Evolutionary conservation across 1,140 invertebrate species (phyloP).

Genomic region (Bombus confusus): DNA sequence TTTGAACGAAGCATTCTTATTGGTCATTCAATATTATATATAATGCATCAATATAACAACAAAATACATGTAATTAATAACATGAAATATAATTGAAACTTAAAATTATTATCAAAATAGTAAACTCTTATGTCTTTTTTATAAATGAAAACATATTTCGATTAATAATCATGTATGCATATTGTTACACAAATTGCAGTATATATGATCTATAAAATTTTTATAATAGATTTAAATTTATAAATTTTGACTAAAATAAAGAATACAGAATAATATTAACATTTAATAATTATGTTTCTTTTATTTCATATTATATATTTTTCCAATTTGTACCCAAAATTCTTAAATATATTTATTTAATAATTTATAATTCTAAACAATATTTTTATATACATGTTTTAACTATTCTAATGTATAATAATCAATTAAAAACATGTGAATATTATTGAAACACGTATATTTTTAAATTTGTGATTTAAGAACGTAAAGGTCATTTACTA

Average conservation of each 20-base stretch:
- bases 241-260: not conserved
- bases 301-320: not conserved
- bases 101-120: no score
- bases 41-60: not conserved
- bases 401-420: no score
- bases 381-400: not conserved
- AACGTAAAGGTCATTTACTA: not conserved
- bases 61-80: not conserved
- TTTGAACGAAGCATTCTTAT: slow-evolving; percentile 4
- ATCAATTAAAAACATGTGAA: not conserved
- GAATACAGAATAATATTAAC: not conserved
- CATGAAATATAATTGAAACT: not conserved
- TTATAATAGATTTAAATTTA: not conserved
- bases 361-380: not conserved
- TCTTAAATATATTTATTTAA: not conserved
- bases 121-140: not conserved
- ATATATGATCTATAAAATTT: not conserved
- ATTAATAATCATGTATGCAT: not conserved
- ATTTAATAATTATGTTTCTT: no score
- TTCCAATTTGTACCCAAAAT: no score
- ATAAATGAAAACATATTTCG: not conserved
- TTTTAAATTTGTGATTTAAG: no score
- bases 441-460: not conserved
- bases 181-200: not conserved
- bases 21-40: not conserved